phyloP scores from a whole-genome alignment of 2,113 vertebrate species.

The Tetrao urogallus region DNA sequence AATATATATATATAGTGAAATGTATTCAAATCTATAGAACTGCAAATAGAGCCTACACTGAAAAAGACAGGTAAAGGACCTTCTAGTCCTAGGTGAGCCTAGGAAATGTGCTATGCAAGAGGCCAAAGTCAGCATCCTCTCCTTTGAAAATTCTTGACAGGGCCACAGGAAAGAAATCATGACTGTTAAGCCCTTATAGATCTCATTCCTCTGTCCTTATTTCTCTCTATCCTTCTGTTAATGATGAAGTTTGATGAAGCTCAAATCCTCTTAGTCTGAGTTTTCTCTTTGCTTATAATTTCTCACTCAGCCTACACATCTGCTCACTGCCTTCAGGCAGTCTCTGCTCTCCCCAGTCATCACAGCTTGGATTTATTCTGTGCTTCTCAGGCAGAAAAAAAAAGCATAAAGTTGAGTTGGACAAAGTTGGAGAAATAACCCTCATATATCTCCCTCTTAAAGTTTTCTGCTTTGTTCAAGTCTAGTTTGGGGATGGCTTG shows the following conservation, averaged over 20 bases:
- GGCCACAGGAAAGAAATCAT: not conserved
- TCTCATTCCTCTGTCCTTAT: not conserved
- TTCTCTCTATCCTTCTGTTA: not conserved
- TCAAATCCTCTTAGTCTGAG: slow-evolving; percentile 15
- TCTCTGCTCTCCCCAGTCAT: slow-evolving; percentile 25
- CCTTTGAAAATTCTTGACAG: not conserved
- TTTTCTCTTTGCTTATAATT: slow-evolving; percentile 44
- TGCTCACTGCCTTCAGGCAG: slow-evolving; percentile 49
- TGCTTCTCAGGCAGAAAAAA: not conserved
- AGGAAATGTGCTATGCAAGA: not conserved
- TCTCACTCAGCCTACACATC: slow-evolving; percentile 53
- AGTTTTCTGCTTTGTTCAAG: not conserved
- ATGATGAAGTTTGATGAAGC: slow-evolving; percentile 28
- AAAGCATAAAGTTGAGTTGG: not conserved
- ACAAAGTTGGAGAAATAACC: not conserved
- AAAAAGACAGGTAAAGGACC: not conserved
- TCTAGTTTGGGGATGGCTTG: not conserved
- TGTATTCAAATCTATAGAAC: not conserved
- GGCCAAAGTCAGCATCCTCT: not conserved
- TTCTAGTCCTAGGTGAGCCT: not conserved
- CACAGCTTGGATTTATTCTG: slow-evolving; percentile 47
- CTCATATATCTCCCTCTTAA: not conserved
- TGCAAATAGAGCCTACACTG: not conserved
- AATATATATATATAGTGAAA: not conserved
- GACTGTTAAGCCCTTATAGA: not conserved